Conservation (phyloP, 1,140 invertebrate species). For the Drosophila grimshawi region DNA sequence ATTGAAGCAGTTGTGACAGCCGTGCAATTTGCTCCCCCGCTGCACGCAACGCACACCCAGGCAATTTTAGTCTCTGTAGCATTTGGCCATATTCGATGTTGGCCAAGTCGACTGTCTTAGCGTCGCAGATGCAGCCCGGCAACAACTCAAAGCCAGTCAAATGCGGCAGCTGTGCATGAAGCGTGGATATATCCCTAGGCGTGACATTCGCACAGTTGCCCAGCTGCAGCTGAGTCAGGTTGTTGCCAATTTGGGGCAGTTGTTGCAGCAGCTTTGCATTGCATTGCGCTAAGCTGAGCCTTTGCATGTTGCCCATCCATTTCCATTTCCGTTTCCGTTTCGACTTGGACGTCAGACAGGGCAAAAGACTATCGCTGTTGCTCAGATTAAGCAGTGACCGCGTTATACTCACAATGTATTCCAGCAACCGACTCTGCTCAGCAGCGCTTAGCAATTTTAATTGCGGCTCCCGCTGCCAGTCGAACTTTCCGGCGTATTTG, state of each 20-base stretch:
- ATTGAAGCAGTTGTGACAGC: slow-evolving; percentile 54
- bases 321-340: slow-evolving; percentile 8
- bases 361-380: slow-evolving; percentile 4
- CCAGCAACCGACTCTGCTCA: slow-evolving; percentile 49
- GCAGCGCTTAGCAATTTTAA: slow-evolving; percentile 32
- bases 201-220: slow-evolving; percentile 15
- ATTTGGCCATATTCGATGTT: slow-evolving; percentile 42
- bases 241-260: slow-evolving; percentile 35
- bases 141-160: slow-evolving; percentile 48
- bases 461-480: slow-evolving; percentile 50
- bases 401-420: slow-evolving; percentile 39
- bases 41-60: slow-evolving; percentile 57
- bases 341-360: slow-evolving; percentile 23
- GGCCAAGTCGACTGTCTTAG: slow-evolving; percentile 9
- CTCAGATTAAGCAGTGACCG: slow-evolving; percentile 50
- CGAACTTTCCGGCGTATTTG: slow-evolving; percentile 51
- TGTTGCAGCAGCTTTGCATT: slow-evolving; percentile 26
- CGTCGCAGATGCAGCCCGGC: slow-evolving; percentile 15
- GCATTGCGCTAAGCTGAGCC: slow-evolving; percentile 43
- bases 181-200: slow-evolving; percentile 19
- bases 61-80: slow-evolving; percentile 53
- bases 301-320: slow-evolving; percentile 24
- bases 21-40: slow-evolving; percentile 38
- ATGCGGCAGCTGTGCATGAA: slow-evolving; percentile 26
- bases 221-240: slow-evolving; percentile 49